phyloP scores from a whole-genome alignment of 2,113 vertebrate genomes.

The Meriones unguiculatus region DNA sequence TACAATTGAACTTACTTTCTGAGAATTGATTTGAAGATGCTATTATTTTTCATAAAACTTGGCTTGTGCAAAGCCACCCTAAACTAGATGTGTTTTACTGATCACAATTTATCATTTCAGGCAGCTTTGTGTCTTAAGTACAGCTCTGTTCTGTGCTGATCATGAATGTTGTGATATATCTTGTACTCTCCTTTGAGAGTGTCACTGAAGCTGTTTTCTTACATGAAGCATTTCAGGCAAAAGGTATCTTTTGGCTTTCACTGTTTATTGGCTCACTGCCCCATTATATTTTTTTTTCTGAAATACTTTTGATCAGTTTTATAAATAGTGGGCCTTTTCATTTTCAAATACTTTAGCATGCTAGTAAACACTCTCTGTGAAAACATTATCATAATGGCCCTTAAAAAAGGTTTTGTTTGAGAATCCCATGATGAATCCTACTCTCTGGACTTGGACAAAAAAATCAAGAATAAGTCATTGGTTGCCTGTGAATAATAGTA shows the following conservation, averaged over 20 bases:
- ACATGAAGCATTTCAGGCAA: slow-evolving; percentile 56
- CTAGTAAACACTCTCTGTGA: slow-evolving; percentile 62
- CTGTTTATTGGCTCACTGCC: slow-evolving; percentile 66
- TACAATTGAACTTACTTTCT: slow-evolving; percentile 33
- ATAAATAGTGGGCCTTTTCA: slow-evolving; percentile 67
- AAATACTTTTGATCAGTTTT: slow-evolving; percentile 65
- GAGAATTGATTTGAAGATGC: slow-evolving; percentile 53
- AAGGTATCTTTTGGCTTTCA: slow-evolving; percentile 30
- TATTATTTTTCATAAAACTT: slow-evolving; percentile 64
- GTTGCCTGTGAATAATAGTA: background rate
- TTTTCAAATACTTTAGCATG: slow-evolving; percentile 61
- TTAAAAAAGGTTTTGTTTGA: slow-evolving; percentile 45
- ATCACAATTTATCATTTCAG: slow-evolving; percentile 50
- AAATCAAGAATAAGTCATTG: background rate
- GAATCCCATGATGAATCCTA: background rate
- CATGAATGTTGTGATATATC: slow-evolving; percentile 9
- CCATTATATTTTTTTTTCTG: slow-evolving; percentile 53
- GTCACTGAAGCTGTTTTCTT: slow-evolving; percentile 45
- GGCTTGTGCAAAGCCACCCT: slow-evolving; percentile 3
- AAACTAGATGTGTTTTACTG: slow-evolving; percentile 46
- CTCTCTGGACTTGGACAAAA: background rate
- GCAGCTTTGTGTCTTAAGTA: slow-evolving; percentile 35
- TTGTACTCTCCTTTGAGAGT: background rate
- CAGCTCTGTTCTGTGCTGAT: slow-evolving; percentile 42
- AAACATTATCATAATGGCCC: slow-evolving; percentile 55